Evolutionary conservation across 2,797 vertebrate species (phyloP), one percentile per base, ranked within the genome.

Genomic region (Diplodus sargus): DNA sequence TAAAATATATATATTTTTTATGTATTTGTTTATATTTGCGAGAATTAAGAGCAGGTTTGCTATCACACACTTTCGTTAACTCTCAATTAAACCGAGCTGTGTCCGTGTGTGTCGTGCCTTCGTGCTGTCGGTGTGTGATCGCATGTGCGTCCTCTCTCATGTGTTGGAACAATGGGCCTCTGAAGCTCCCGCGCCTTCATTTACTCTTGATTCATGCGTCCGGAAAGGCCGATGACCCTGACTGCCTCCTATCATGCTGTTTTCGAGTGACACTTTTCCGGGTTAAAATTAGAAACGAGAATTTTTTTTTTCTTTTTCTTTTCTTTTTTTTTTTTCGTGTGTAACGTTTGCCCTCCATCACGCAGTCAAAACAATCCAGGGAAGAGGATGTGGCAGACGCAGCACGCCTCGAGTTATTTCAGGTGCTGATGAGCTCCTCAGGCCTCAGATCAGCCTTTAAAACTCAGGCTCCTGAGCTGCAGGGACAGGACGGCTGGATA

Each of bases 251-350:
- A 93, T 94, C 93, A 90, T 90, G 85, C 79, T 94, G 94, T 94
- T 95, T 95, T 95, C 92, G 92, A 95, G 89, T 94, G 94, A 96
- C 93, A 95, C 89, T 94, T 95, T 96, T 96, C 95, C 95, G 94
- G 93, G 92, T 93, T 95, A 95, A 95, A 95, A 90, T 94, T 95
- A 95, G 95, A 93, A 94, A 91, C 90, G 91, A 94, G 92, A 92
- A 92, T 39, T 52, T 68, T 70, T 92, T 85, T 90, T 91, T 54
- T 54, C 7, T 56, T 16, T 56, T 56, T 54, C 16, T 54, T 58
- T 91, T 84, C 90, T 11, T 92, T 39, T 52, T 68, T 70, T 92
- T 85, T 90, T 2, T 28, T 2, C 4, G 3, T 28, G 28, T 28
- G 84, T 85, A 91, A 92, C 85, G 90, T 92, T 94, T 84, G 89